Percentiles rank a stretch among this genome's conserved stretches.
Conservation (phyloP, 2,888 invertebrate species). For the Apocheima hispidaria region DNA sequence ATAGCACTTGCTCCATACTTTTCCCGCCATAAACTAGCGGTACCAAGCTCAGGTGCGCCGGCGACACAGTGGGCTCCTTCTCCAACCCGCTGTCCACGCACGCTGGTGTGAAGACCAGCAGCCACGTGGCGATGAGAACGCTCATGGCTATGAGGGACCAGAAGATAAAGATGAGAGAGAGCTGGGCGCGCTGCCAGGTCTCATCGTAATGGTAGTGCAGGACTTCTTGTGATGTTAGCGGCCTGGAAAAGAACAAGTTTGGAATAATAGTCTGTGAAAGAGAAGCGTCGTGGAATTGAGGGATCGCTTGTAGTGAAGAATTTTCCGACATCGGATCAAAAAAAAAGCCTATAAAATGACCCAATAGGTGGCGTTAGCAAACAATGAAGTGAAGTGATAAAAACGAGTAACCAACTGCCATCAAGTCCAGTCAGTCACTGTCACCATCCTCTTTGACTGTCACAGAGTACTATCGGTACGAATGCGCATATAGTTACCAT, state of each 20-base stretch:
- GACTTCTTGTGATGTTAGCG: conserved; percentile 82
- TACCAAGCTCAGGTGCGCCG: conserved; percentile 63
- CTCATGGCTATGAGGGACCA: conserved; percentile 80
- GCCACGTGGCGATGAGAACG: conserved; percentile 73
- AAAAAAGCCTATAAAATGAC: too few relatives aligned
- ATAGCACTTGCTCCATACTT: not conserved
- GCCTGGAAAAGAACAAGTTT: conserved; percentile 55
- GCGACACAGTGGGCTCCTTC: conserved; percentile 56
- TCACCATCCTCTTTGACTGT: too few relatives aligned
- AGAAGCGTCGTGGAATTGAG: too few relatives aligned
- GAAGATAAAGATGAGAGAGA: conserved; percentile 75
- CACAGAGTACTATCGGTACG: too few relatives aligned
- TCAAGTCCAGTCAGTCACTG: too few relatives aligned
- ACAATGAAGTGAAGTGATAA: too few relatives aligned
- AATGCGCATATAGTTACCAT: too few relatives aligned
- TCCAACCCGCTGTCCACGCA: conserved; percentile 48
- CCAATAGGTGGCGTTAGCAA: too few relatives aligned
- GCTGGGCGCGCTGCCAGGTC: conserved; percentile 80
- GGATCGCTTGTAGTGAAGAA: not conserved
- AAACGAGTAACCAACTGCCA: too few relatives aligned
- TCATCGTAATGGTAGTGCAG: conserved; percentile 70
- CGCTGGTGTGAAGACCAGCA: conserved; percentile 59
- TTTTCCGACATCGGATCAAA: too few relatives aligned
- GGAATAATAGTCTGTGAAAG: too few relatives aligned
- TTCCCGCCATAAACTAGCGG: conserved; percentile 53